Evolutionary conservation across 2,888 invertebrate species (phyloP), one percentile per base, ranked within the genome.

Genomic region (Athalia circularis): DNA sequence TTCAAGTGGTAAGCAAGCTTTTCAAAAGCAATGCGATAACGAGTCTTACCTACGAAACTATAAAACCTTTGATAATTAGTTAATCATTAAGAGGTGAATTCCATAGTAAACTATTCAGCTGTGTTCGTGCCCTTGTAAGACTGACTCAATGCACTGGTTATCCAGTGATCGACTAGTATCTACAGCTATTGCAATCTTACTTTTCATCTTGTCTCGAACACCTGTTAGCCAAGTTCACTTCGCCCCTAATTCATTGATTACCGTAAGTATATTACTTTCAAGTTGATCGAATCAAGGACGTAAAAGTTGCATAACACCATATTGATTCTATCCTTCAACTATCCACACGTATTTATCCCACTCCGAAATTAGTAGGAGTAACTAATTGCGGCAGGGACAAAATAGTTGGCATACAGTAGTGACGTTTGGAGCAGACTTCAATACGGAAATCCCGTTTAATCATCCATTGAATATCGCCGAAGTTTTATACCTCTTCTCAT

Each of bases 401-500:
- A 29, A 29, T 29, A 29, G 29, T 29, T 29, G 29, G 29, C 2
- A 29, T 29, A 29, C 29, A 29, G 29, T 11, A 54, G 54, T 54
- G 54, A n/a, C 54, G n/a, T 11, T 54, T 54, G 54, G 29, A 54
- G n/a, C n/a, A 54, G 9, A 54, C 54, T 11, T 54, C 54, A 54
- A 54, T 54, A 11, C 54, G 54, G 8, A 11, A 11, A 54, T n/a
- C 54, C 54, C 29, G 29, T 29, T 29, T 29, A 29, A 62, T 62
- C 13, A 15, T n/a, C 54, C 29, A 29, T 29, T 29, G 54, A 62
- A 62, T 62, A 62, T n/a, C 62, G 29, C n/a, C 8, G 62, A 13
- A 8, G 59, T 75, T 72, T 75, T 75, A 75, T 75, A 75, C 75
- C 15, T 64, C 48, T 50, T 64, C 75, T 62, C 62, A 29, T 75